Percentiles rank a stretch among this genome's conserved stretches.
Conservation (phyloP, 2,888 invertebrate genomes). For the Sepioteuthis lessoniana region DNA sequence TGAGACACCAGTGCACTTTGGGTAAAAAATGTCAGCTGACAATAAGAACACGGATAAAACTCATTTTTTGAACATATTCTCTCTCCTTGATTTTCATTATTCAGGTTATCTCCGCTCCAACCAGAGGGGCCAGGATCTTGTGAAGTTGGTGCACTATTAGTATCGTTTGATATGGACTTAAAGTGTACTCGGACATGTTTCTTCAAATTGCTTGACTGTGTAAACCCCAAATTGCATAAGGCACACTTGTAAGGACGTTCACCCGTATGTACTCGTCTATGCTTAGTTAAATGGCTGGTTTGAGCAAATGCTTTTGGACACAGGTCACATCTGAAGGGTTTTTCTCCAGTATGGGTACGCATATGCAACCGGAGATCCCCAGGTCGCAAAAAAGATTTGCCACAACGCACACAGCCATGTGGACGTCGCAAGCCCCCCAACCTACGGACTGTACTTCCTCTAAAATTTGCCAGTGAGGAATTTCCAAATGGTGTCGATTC, state of each 20-base stretch:
- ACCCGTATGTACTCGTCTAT: constrained; percentile 60
- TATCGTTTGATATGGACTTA: not conserved
- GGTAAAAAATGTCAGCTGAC: not conserved
- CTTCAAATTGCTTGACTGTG: constrained; percentile 37
- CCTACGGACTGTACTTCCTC: not conserved
- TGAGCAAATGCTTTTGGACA: constrained; percentile 51
- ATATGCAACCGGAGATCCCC: constrained; percentile 40
- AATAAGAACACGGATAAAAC: not conserved
- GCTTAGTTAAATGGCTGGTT: constrained; percentile 60
- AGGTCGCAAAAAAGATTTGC: constrained; percentile 34
- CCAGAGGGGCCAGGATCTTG: not conserved
- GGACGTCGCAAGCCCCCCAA: not conserved
- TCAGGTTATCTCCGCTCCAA: not conserved
- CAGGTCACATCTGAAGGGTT: not conserved
- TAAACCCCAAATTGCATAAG: constrained; percentile 37
- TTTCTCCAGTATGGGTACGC: constrained; percentile 36
- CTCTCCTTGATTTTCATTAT: not conserved
- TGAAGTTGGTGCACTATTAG: not conserved
- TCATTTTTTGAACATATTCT: not conserved
- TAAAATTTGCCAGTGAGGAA: not conserved
- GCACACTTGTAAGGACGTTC: constrained; percentile 46
- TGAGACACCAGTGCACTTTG: not conserved
- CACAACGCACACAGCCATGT: constrained; percentile 34
- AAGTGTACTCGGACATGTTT: constrained; percentile 35
- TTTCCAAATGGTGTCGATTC: not conserved